phyloP scores from a whole-genome alignment of 2,113 vertebrate species.

The Murina feae region DNA sequence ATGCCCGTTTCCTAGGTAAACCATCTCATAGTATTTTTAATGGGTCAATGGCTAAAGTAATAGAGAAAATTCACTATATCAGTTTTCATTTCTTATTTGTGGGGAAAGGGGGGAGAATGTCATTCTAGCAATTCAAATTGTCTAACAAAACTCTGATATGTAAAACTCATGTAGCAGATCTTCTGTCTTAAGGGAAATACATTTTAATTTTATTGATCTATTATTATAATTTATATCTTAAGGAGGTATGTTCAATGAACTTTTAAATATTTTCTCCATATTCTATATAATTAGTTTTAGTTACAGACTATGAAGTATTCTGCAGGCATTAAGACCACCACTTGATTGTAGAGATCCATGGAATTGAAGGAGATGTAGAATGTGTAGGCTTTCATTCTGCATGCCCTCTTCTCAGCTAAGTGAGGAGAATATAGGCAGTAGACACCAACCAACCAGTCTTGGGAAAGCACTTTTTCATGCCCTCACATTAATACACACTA shows the following conservation, averaged over 20 bases:
- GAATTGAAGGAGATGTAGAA: not conserved
- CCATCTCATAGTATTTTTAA: conserved; percentile 58
- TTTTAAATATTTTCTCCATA: not conserved
- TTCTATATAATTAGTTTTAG: not conserved
- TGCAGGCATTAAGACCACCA: not conserved
- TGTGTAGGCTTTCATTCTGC: not conserved
- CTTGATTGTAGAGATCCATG: not conserved
- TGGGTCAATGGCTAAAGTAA: conserved; percentile 65
- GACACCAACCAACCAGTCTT: not conserved
- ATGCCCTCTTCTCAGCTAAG: not conserved
- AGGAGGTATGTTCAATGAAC: not conserved
- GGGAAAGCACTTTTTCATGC: not conserved
- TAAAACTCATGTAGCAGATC: conserved; percentile 1
- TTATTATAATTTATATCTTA: conserved; percentile 14
- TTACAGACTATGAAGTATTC: not conserved
- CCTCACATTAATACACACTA: not conserved
- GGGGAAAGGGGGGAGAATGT: not conserved
- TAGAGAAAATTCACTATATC: conserved; percentile 62
- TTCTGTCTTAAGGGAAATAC: not conserved
- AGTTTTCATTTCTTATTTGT: conserved; percentile 47
- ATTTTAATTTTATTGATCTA: conserved; percentile 40
- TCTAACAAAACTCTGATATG: conserved; percentile 38
- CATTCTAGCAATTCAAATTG: conserved; percentile 43
- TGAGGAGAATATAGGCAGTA: not conserved
- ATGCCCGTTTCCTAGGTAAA: conserved; percentile 64